phyloP scores from a whole-genome alignment of 2,113 vertebrate species.

The Spilogale gracilis region DNA sequence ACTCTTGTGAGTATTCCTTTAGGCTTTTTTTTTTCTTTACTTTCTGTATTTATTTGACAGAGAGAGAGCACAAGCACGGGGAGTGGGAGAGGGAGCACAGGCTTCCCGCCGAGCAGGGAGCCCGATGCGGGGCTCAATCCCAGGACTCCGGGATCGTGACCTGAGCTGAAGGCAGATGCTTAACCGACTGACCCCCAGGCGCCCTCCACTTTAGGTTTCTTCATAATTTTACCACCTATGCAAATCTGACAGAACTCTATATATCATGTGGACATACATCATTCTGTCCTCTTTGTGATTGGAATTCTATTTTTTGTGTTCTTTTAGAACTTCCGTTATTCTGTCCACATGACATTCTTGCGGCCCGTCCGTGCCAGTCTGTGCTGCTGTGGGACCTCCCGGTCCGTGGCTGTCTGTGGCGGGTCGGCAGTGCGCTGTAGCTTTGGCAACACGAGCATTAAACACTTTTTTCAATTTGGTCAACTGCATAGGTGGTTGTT shows the following conservation, averaged over 20 bases:
- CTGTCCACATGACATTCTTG: background rate
- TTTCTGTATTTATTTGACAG: too few relatives aligned
- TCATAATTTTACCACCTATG: background rate
- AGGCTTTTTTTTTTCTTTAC: too few relatives aligned
- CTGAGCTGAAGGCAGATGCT: too few relatives aligned
- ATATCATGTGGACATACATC: background rate
- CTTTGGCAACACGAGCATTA: background rate
- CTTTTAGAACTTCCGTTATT: background rate
- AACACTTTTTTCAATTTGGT: background rate
- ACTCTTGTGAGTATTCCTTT: background rate
- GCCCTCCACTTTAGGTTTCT: background rate
- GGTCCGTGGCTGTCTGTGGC: background rate
- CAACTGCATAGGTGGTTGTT: background rate
- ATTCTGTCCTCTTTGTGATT: background rate
- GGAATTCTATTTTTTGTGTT: background rate
- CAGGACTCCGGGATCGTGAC: too few relatives aligned
- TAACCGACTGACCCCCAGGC: too few relatives aligned
- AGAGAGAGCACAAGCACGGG: too few relatives aligned
- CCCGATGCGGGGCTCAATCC: too few relatives aligned
- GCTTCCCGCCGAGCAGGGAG: too few relatives aligned
- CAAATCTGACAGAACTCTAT: background rate
- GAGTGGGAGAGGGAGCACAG: too few relatives aligned
- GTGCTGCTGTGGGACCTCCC: background rate
- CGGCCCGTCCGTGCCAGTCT: accelerated
- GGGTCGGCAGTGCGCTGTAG: too few relatives aligned